Conservation (phyloP, 2,797 vertebrate genomes). For the Rhyacichthys aspro region DNA sequence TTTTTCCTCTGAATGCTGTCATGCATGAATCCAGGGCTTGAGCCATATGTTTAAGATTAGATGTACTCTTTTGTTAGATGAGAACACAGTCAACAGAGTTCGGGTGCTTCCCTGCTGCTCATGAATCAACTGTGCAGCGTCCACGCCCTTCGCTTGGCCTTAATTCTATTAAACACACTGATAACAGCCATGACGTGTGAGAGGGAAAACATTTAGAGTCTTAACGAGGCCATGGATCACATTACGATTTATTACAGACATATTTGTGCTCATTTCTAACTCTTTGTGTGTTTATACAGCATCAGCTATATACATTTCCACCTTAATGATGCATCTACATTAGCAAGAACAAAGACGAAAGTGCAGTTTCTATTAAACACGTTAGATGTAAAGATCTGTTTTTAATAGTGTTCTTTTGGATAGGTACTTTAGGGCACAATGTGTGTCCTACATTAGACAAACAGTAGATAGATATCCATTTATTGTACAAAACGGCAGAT, state of each 20-base stretch:
- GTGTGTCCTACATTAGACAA: too few relatives aligned
- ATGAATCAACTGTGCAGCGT: constrained; percentile 62
- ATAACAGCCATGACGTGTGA: constrained; percentile 29
- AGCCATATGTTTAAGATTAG: constrained; percentile 80
- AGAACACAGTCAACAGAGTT: constrained; percentile 71
- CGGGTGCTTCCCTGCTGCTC: constrained; percentile 59
- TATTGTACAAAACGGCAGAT: too few relatives aligned
- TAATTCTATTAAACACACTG: constrained; percentile 44
- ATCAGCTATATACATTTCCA: too few relatives aligned
- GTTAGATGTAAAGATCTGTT: too few relatives aligned
- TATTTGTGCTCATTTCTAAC: not conserved
- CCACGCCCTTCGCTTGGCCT: constrained; percentile 45
- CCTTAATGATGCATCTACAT: too few relatives aligned
- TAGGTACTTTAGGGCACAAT: too few relatives aligned
- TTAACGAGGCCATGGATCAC: constrained; percentile 6
- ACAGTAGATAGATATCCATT: too few relatives aligned
- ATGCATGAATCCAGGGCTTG: constrained; percentile 57
- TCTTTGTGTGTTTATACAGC: not conserved
- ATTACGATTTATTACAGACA: not conserved
- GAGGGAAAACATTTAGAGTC: constrained; percentile 12
- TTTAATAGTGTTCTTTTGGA: too few relatives aligned
- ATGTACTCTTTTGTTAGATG: constrained; percentile 70
- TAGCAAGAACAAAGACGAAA: too few relatives aligned
- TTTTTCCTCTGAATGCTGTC: constrained; percentile 68
- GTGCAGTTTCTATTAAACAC: too few relatives aligned